Evolutionary conservation across 2,113 vertebrate genomes (phyloP), one percentile per base, ranked within the genome.

Genomic region (Neotragus pygmaeus): DNA sequence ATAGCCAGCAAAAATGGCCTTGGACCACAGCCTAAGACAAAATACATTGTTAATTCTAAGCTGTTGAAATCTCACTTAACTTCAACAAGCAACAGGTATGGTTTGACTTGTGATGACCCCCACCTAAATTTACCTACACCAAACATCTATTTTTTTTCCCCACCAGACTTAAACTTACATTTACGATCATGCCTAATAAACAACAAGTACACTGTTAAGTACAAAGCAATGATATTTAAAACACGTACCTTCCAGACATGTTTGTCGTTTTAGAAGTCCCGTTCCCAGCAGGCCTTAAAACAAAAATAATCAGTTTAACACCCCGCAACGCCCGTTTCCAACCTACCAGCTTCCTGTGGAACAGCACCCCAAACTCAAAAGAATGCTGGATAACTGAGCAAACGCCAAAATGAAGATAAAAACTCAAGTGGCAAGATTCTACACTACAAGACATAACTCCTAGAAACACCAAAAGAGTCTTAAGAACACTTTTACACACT

Each of bases 1-100:
- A 97, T 99, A 99, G 99, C 99, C 99, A 88, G 99, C 99, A 98
- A 99, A 99, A 98, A 98, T 99, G 96, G 99, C 99, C 97, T 99
- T 99, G 95, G 99, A 99, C 99, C 99, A 99, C 90, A 99, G 98
- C 99, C 99, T 99, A 84, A 14, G 43, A 98, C 17, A 91, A 96
- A 82, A 64, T 57, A 87, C 0, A 6, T 0, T 1, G 51, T 80
- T 39, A 91, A 39, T 10, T n/a, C 2, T 4, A 58, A 62, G 1
- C 39, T 47, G 27, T 80, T 36, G 33, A 36, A 51, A 36, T 51
- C 4, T 51, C 19, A 0, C 25, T 77, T 55, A 45, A 77, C n/a
- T 45, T 70, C 62, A 82, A 62, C 30, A 94, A 88, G 70, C 58
- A 13, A 53, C 19, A 21, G 4, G 1, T 43, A 78, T 9, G 2